Base-by-base conservation (phyloP, 2,888 invertebrate genomes). In the Alcis repandata region DNA sequence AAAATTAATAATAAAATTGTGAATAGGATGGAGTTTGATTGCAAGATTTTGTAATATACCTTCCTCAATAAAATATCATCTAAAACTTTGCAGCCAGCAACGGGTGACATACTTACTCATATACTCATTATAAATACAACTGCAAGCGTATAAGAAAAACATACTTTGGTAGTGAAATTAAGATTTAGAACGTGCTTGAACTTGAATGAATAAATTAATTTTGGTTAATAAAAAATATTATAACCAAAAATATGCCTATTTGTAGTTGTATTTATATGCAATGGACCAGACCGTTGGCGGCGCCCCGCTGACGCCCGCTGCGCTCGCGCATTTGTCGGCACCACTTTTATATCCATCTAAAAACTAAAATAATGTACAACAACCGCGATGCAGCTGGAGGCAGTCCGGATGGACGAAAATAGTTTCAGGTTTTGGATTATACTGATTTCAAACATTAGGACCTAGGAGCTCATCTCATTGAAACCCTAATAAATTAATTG, bases 281-380 rank as follows among this genome's bases (percentile, higher is more conserved):
- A 81, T 76, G 72, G 59, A 27, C 36, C 45, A 76, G 78, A 78
- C 79, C 80, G 82, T 76, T 75, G 80, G 82, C 79, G 73, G 84
- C 83, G 69, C 78, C 87, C 91, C 86, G 86, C 88, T 85, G 87
- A 62, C 68, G 70, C 76, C 72, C 74, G 83, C 81, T 83, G 86
- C 83, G 88, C 77, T 65, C 68, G 75, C 73, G 79, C 87, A 82
- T 83, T 85, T 83, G 84, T 84, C 84, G 83, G 83, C 79, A 71
- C 84, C 77, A 84, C 79, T 86, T 87, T 88, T 84, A 83, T 86
- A 83, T 79, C 79, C 79, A 82, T 82, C 78, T 85, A 89, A 90
- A 90, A 90, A 86, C 84, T 79, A 78, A 80, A 87, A 88, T 86
- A 87, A 88, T 88, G 85, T 87, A 86, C 81, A 79, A 80, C 79